Percentiles rank a stretch among this genome's conserved stretches.
Conservation (phyloP, 2,888 invertebrate species). For the Pomacea canaliculata region DNA sequence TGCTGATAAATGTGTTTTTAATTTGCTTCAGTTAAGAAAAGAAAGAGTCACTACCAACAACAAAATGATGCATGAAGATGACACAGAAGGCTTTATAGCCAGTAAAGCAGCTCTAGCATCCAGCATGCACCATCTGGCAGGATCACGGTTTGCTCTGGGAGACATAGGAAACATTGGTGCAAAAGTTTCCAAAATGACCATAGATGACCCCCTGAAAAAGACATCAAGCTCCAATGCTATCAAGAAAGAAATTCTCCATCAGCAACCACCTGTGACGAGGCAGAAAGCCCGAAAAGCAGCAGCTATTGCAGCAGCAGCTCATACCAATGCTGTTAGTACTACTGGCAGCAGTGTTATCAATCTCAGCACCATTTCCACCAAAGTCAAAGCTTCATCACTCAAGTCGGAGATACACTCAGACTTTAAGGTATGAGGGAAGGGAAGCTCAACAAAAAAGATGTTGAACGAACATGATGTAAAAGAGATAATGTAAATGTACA, state of each 20-base stretch:
- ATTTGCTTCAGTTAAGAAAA: constrained; percentile 30
- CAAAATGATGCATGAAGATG: constrained; percentile 42
- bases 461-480: too few relatives aligned
- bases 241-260: constrained; percentile 55
- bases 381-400: constrained; percentile 13
- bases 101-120: constrained; percentile 33
- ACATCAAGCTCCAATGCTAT: constrained; percentile 39
- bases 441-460: background rate
- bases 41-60: constrained; percentile 12
- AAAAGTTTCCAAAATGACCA: constrained; percentile 56
- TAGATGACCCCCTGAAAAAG: constrained; percentile 45
- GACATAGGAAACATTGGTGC: constrained; percentile 62
- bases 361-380: constrained; percentile 19
- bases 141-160: constrained; percentile 56
- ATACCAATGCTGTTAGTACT: background rate
- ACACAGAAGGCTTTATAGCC: constrained; percentile 41
- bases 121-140: constrained; percentile 22
- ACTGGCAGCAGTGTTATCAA: background rate
- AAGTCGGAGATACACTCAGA: constrained; percentile 17
- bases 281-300: constrained; percentile 14
- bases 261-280: constrained; percentile 15
- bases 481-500: too few relatives aligned
- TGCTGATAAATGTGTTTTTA: too few relatives aligned
- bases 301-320: background rate
- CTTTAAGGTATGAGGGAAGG: constrained; percentile 5